phyloP scores from a whole-genome alignment of 1,140 invertebrate genomes.

The Lepidurus apus region DNA sequence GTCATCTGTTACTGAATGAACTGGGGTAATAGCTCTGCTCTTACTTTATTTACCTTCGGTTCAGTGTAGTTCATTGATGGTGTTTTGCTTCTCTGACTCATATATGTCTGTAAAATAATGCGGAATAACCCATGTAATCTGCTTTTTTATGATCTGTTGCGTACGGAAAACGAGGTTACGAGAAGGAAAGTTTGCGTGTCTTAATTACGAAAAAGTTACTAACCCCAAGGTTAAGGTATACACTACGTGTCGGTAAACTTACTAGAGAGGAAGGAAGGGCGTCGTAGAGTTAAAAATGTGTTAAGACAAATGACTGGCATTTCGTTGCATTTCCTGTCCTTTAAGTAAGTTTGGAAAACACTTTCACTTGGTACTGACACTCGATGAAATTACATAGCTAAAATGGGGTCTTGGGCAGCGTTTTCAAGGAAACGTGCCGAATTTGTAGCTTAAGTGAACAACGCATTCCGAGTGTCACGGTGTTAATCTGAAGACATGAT shows the following conservation, averaged over 20 bases:
- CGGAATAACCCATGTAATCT: no score
- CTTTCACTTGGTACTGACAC: background rate
- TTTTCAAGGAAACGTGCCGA: background rate
- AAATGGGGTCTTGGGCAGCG: background rate
- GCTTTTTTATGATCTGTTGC: no score
- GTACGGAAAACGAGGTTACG: background rate
- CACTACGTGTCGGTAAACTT: background rate
- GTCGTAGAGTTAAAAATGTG: background rate
- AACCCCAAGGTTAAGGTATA: background rate
- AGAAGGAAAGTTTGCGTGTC: background rate
- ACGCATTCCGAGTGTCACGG: no score
- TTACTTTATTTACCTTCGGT: no score
- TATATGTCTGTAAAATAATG: no score
- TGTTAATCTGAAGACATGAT: no score
- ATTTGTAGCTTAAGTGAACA: background rate
- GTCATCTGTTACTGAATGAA: no score
- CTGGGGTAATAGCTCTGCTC: no score
- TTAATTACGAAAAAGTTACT: background rate
- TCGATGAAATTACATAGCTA: background rate
- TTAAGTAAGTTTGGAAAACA: background rate
- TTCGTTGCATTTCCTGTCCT: conserved; percentile 9
- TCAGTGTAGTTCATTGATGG: no score
- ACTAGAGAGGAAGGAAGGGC: background rate
- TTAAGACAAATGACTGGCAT: conserved; percentile 8
- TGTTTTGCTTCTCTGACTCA: no score